phyloP scores from a whole-genome alignment of 1,140 invertebrate species.

The Musca vetustissima region DNA sequence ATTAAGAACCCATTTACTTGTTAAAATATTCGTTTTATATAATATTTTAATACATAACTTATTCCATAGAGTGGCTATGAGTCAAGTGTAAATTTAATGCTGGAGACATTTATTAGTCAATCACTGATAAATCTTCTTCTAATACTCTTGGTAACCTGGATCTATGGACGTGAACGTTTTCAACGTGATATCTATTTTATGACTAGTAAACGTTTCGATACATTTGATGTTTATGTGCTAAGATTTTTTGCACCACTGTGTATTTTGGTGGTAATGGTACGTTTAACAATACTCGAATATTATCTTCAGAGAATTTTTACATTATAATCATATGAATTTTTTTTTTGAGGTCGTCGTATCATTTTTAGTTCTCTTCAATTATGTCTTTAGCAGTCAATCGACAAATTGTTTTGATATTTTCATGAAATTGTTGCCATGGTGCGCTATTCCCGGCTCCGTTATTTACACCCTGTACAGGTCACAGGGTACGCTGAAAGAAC shows the following conservation, averaged over 20 bases:
- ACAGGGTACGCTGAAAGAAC: conserved; percentile 34
- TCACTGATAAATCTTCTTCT: conserved; percentile 73
- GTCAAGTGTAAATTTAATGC: conserved; percentile 27
- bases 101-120: conserved; percentile 66
- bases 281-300: too few relatives aligned
- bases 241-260: conserved; percentile 43
- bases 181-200: conserved; percentile 76
- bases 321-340: too few relatives aligned
- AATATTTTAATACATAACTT: too few relatives aligned
- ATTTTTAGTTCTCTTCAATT: too few relatives aligned
- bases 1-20: too few relatives aligned
- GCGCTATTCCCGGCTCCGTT: conserved; percentile 40
- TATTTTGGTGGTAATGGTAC: conserved; percentile 36
- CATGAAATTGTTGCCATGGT: conserved; percentile 29
- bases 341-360: too few relatives aligned
- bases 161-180: conserved; percentile 73
- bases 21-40: too few relatives aligned
- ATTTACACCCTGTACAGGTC: conserved; percentile 36
- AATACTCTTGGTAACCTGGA: conserved; percentile 71
- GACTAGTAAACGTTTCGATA: conserved; percentile 68
- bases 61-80: conserved; percentile 39
- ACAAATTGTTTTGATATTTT: too few relatives aligned
- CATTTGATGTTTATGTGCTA: conserved; percentile 43
- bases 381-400: too few relatives aligned
- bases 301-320: too few relatives aligned